A percentile compares a stretch with the other conserved stretches of the same genome.
Conservation (phyloP, 2,797 vertebrate species). For the Pelochelys cantorii region DNA sequence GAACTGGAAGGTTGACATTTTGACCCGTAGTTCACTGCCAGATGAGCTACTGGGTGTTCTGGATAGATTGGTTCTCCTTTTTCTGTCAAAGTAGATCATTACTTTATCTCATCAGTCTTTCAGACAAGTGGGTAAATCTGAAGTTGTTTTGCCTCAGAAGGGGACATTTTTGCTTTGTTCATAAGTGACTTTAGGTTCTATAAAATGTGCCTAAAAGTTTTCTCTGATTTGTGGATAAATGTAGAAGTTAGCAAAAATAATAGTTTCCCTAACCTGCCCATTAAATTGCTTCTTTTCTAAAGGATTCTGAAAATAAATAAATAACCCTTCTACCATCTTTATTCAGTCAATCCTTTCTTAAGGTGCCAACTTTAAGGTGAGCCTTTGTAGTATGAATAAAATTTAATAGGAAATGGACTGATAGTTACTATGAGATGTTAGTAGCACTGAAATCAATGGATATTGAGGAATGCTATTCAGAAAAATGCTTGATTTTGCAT, state of each 20-base stretch:
- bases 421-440: neutral
- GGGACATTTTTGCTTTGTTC: slow-evolving; percentile 55
- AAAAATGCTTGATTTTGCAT: neutral
- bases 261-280: neutral
- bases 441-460: neutral
- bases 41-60: slow-evolving; percentile 75
- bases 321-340: neutral
- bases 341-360: neutral
- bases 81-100: slow-evolving; percentile 70
- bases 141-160: slow-evolving; percentile 15
- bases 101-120: slow-evolving; percentile 76
- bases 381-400: neutral
- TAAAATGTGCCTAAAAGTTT: neutral
- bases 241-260: neutral
- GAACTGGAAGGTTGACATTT: slow-evolving; percentile 62
- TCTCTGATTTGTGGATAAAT: neutral
- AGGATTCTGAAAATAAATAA: neutral
- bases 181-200: slow-evolving; percentile 10
- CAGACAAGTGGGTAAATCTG: slow-evolving; percentile 39
- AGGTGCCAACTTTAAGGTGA: neutral
- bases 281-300: neutral
- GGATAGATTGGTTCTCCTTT: slow-evolving; percentile 74
- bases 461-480: neutral
- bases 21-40: slow-evolving; percentile 67
- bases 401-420: neutral